Evolutionary conservation across 2,888 invertebrate genomes (phyloP), one percentile per base, ranked within the genome.

Genomic region (Rotaria socialis): DNA sequence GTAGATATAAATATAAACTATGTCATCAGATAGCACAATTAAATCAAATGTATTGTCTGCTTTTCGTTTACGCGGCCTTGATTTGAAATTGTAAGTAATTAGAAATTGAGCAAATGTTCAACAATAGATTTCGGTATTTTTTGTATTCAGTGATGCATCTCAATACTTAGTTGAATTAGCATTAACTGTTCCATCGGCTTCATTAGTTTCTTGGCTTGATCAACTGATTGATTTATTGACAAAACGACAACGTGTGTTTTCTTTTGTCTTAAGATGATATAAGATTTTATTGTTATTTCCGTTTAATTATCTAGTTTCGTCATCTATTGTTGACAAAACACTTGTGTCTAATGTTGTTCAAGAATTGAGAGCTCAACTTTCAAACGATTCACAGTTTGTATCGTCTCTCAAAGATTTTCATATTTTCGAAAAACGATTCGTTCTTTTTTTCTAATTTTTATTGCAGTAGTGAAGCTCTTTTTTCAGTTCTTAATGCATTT

Each of bases 221-320:
- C 94, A 94, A 89, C 92, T 97, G 43, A 94, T 94, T 10, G 94
- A 94, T 41, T 52, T 67, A n/a, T 43, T 86, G 16, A 85, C 85
- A 55, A 86, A 86, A 86, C 74, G 84, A 85, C 85, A 85, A 84
- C 58, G 86, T 86, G 80, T 4, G n/a, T 35, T 41, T 43, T 2
- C 27, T 41, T 24, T 47, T 47, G 16, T 41, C 4, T 75, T 41
- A 58, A 22, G 19, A 55, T 4, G 5, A 55, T 5, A 55, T 22
- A 55, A 22, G 22, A 55, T 55, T 10, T 55, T 55, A 22, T 55
- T 11, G 11, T 52, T 14, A 11, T 52, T 11, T 55, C 55, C 14
- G 4, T 55, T 22, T 55, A 74, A 67, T 55, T 27, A 56, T 75
- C 11, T 80, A 80, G 80, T 80, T 47, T 80, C 47, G 14, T 80